These are phyloP conservation scores for Argyresthia albistria DNA, from an alignment of 2,888 invertebrate genomes.

Conservation along the genomic window DNA sequence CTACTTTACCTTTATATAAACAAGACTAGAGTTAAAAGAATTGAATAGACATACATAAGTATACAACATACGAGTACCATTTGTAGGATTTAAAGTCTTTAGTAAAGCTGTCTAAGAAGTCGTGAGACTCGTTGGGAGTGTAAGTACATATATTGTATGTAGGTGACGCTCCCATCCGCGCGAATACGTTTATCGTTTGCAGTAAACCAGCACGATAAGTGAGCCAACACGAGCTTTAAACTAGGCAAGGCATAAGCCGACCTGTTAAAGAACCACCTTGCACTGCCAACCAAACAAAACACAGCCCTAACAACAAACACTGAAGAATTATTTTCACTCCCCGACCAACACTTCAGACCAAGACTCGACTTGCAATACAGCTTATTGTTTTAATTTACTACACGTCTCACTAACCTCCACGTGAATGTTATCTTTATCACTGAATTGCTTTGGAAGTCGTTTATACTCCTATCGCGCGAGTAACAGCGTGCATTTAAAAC, in stretches of 20 bases:
- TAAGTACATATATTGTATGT: not conserved
- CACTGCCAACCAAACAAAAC: constrained; percentile 19
- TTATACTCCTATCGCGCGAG: constrained; percentile 19
- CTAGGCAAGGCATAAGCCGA: constrained; percentile 40
- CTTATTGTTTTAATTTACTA: constrained; percentile 49
- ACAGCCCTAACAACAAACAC: constrained; percentile 26
- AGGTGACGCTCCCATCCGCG: constrained; percentile 20
- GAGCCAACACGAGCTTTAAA: constrained; percentile 43
- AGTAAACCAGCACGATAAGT: constrained; percentile 51
- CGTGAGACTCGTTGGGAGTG: not conserved
- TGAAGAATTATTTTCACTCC: constrained; percentile 22
- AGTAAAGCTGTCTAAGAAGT: no score
- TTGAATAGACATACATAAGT: no score
- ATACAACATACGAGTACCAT: no score
- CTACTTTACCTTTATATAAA: no score
- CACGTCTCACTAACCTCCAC: constrained; percentile 31
- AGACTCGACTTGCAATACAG: constrained; percentile 23
- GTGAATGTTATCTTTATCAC: constrained; percentile 39
- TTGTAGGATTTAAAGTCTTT: no score
- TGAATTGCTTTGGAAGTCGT: constrained; percentile 29
- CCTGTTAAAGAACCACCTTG: constrained; percentile 33
- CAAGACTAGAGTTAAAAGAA: no score
- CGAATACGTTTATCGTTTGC: constrained; percentile 45
- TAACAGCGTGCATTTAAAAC: constrained; percentile 17
- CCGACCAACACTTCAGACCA: constrained; percentile 13